Evolutionary conservation across 92 coral and sea anemone species (phyloP).

Genomic region (Phenganax subtilis): DNA sequence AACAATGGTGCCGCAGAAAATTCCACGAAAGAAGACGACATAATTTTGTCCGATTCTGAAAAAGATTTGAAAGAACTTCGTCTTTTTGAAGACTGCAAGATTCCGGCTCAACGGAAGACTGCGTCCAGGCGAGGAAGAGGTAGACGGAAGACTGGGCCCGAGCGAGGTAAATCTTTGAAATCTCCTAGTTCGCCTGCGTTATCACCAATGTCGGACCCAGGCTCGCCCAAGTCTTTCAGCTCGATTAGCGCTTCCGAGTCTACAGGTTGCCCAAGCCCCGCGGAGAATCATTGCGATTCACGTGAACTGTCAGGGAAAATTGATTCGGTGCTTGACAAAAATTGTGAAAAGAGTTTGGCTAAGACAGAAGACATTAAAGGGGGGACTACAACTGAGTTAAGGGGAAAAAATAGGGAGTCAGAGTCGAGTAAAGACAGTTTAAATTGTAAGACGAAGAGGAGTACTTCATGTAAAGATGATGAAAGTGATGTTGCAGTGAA

Average conservation of each 20-base stretch:
- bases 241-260: conserved; percentile 35
- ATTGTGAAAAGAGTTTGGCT: conserved; percentile 35
- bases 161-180: conserved; percentile 11
- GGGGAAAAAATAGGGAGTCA: conserved; percentile 35
- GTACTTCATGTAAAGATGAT: background rate
- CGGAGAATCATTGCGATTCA: conserved; percentile 4
- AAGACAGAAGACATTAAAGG: conserved; percentile 12
- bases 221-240: conserved; percentile 32
- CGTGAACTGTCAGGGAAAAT: conserved; percentile 17
- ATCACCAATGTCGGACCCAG: conserved; percentile 7
- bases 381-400: conserved; percentile 40
- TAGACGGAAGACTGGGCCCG: conserved; percentile 14
- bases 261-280: conserved; percentile 33
- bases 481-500: conserved; percentile 12
- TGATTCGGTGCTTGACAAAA: conserved; percentile 16
- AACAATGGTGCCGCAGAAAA: background rate
- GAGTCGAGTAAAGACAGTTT: conserved; percentile 33
- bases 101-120: background rate
- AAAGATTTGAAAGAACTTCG: conserved; percentile 29
- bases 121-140: conserved; percentile 12
- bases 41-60: conserved; percentile 22
- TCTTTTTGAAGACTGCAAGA: background rate
- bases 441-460: conserved; percentile 34
- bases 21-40: conserved; percentile 8
- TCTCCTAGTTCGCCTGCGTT: conserved; percentile 21